Evolutionary conservation across 2,888 invertebrate species (phyloP).

Genomic region (Pandemis corylana): DNA sequence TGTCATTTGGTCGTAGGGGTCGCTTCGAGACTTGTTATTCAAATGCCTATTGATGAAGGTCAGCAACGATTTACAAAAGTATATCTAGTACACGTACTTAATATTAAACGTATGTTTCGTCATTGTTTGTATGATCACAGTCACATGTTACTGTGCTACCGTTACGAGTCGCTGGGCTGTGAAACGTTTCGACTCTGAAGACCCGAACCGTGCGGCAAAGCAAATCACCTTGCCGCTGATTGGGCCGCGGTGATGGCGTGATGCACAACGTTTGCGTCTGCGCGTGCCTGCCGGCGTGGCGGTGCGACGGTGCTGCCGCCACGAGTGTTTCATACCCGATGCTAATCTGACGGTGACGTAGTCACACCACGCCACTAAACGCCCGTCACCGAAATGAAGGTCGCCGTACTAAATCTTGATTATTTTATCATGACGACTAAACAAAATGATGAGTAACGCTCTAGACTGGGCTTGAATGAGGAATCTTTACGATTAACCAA

Average conservation of each 20-base stretch:
- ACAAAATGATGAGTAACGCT: constrained; percentile 38
- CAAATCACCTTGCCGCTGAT: constrained; percentile 61
- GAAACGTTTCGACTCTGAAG: no score
- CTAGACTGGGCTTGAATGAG: constrained; percentile 18
- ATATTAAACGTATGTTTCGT: constrained; percentile 52
- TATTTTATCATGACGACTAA: constrained; percentile 51
- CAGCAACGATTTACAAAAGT: constrained; percentile 13
- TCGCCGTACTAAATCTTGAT: constrained; percentile 51
- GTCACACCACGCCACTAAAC: constrained; percentile 56
- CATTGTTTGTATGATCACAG: constrained; percentile 47
- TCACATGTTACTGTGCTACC: constrained; percentile 44
- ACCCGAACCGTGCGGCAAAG: constrained; percentile 57
- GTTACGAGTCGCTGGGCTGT: constrained; percentile 53
- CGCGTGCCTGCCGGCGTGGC: constrained; percentile 47
- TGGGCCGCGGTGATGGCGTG: constrained; percentile 76
- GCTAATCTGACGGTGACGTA: constrained; percentile 41
- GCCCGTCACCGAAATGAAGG: constrained; percentile 55
- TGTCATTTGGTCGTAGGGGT: constrained; percentile 1
- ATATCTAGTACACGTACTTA: background rate
- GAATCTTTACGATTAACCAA: constrained; percentile 35
- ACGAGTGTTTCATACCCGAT: constrained; percentile 47
- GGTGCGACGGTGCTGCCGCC: constrained; percentile 68
- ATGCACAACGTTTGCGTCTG: constrained; percentile 47
- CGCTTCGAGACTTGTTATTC: constrained; percentile 10
- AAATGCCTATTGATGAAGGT: constrained; percentile 33